These are phyloP conservation scores for Drosophila nikananu DNA, from an alignment of 1,140 invertebrate genomes.

Conservation along the genomic window DNA sequence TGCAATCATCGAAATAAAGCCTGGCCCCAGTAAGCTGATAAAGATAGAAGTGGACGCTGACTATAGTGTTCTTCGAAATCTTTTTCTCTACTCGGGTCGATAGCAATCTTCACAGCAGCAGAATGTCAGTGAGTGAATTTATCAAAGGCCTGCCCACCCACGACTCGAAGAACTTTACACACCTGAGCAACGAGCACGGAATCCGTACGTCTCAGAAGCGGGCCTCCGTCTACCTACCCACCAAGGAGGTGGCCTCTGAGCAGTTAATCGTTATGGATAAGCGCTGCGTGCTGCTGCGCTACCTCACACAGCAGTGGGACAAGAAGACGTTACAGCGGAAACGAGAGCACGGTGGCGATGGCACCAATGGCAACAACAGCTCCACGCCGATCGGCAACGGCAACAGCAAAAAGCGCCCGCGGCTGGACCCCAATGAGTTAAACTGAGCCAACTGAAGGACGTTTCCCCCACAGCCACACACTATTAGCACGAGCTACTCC, in stretches of 20 bases:
- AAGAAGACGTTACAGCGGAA: slow-evolving; percentile 91
- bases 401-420: slow-evolving; percentile 82
- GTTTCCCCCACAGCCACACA: slow-evolving; percentile 12
- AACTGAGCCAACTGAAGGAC: slow-evolving; percentile 38
- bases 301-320: slow-evolving; percentile 97
- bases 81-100: neutral
- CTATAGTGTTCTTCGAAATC: neutral
- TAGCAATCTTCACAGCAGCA: slow-evolving; percentile 86
- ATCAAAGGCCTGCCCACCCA: slow-evolving; percentile 95
- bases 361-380: slow-evolving; percentile 50
- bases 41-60: no score
- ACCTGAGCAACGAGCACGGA: slow-evolving; percentile 94
- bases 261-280: slow-evolving; percentile 98
- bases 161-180: slow-evolving; percentile 95
- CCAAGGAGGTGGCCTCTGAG: slow-evolving; percentile 95
- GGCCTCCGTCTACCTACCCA: slow-evolving; percentile 95
- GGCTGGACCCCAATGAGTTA: slow-evolving; percentile 72
- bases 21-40: neutral
- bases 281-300: slow-evolving; percentile 96
- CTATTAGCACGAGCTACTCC: slow-evolving; percentile 1
- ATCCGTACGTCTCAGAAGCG: slow-evolving; percentile 93
- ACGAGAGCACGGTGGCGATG: slow-evolving; percentile 83
- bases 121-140: slow-evolving; percentile 89
- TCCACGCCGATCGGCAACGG: slow-evolving; percentile 30
- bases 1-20: neutral